phyloP scores from a whole-genome alignment of 1,140 invertebrate species.

The Drosophila erecta region DNA sequence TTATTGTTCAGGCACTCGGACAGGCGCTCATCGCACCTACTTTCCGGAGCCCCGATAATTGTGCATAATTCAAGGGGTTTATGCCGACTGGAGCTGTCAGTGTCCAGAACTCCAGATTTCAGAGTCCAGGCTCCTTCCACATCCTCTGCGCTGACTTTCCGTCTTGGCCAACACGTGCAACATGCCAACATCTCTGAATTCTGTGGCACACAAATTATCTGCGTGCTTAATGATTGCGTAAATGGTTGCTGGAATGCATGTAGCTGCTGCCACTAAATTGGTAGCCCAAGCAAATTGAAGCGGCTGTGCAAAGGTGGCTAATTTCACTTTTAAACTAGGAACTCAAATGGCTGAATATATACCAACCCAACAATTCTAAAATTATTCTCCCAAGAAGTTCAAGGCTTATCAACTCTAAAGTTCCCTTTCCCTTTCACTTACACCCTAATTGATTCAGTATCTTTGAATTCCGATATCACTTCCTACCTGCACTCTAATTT shows the following conservation, averaged over 20 bases:
- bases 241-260: constrained; percentile 78
- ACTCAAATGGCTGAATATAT: neutral
- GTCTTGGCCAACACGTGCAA: constrained; percentile 59
- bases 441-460: no score
- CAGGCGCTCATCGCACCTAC: constrained; percentile 76
- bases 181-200: constrained; percentile 52
- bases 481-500: neutral
- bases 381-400: no score
- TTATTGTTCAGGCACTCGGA: constrained; percentile 53
- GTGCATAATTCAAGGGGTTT: constrained; percentile 80
- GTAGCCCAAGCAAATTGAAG: constrained; percentile 15
- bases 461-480: neutral
- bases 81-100: constrained; percentile 59
- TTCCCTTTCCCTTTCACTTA: no score
- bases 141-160: neutral
- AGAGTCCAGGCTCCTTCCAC: constrained; percentile 7
- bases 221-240: constrained; percentile 82
- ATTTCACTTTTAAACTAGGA: constrained; percentile 21
- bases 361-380: no score
- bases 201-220: constrained; percentile 76
- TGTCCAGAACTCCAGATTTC: constrained; percentile 20
- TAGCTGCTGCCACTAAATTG: constrained; percentile 71
- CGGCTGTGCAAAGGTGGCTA: neutral
- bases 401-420: no score
- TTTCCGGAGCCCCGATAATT: constrained; percentile 74